Evolutionary conservation across 2,888 invertebrate genomes (phyloP).

Genomic region (Xylota sylvarum): DNA sequence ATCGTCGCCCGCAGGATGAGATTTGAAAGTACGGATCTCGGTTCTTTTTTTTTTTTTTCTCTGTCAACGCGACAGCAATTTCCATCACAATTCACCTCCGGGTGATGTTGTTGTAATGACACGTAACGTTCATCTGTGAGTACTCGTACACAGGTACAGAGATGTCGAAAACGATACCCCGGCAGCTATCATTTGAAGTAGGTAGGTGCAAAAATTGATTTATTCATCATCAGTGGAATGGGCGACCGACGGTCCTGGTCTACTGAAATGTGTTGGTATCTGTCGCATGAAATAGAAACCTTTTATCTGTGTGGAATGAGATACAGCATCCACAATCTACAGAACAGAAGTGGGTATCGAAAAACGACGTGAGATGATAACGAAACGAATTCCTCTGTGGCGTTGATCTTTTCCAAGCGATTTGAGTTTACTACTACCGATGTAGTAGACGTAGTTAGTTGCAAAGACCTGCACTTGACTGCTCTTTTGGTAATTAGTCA

Average conservation of each 20-base stretch:
- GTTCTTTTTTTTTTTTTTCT: conserved; percentile 10
- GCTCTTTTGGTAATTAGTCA: not conserved
- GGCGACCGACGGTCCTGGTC: not conserved
- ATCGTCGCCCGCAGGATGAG: not conserved
- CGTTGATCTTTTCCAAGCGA: conserved; percentile 12
- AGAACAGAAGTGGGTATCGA: conserved; percentile 6
- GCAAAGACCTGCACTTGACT: not conserved
- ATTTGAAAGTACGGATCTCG: conserved; percentile 4
- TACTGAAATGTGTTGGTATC: conserved; percentile 30
- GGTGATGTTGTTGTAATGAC: conserved; percentile 23
- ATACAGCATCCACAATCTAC: not conserved
- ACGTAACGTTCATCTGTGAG: conserved; percentile 22
- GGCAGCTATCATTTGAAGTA: conserved; percentile 22
- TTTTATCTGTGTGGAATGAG: conserved; percentile 3
- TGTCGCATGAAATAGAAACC: conserved; percentile 26
- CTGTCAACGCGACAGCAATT: conserved; percentile 40
- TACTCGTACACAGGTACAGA: not conserved
- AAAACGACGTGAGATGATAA: not conserved
- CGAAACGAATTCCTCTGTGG: not conserved
- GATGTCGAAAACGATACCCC: conserved; percentile 28
- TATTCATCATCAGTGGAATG: conserved; percentile 32
- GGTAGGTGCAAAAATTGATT: conserved; percentile 51
- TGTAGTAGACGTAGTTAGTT: not conserved
- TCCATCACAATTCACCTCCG: conserved; percentile 46
- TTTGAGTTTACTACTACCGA: not conserved